phyloP scores from a whole-genome alignment of 2,797 vertebrate species.

The Vespertilio murinus region DNA sequence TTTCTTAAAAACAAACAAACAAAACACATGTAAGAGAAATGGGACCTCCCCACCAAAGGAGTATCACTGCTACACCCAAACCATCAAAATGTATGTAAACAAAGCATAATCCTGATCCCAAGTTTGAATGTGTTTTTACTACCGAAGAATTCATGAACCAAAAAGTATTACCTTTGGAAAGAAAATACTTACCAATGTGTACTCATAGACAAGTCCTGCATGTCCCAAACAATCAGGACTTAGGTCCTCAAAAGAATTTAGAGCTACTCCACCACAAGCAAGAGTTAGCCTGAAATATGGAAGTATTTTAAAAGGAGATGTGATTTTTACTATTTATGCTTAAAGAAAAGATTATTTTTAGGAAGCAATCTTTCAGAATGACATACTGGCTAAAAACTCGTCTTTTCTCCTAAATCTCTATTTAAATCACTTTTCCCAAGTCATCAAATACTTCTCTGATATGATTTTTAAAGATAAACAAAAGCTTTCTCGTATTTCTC shows the following conservation, averaged over 20 bases:
- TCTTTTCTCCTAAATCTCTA: neutral
- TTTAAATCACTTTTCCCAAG: neutral
- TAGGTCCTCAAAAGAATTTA: conserved; percentile 96
- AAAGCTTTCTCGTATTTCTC: neutral
- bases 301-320: neutral
- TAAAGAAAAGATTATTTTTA: neutral
- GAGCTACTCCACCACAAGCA: conserved; percentile 95
- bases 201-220: conserved; percentile 94
- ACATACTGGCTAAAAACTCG: neutral
- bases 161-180: neutral
- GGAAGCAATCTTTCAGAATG: neutral
- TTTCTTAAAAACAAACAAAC: neutral
- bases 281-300: conserved; percentile 88
- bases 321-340: neutral
- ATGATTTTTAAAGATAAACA: neutral
- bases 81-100: neutral
- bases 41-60: neutral
- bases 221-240: conserved; percentile 92
- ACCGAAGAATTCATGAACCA: neutral
- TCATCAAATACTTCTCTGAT: neutral
- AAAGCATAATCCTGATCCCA: neutral
- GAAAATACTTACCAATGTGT: conserved; percentile 90
- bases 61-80: neutral
- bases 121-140: neutral
- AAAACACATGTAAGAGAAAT: neutral